These are phyloP conservation scores for Python bivittatus DNA, from an alignment of 2,113 vertebrate species.

Conservation along the genomic window DNA sequence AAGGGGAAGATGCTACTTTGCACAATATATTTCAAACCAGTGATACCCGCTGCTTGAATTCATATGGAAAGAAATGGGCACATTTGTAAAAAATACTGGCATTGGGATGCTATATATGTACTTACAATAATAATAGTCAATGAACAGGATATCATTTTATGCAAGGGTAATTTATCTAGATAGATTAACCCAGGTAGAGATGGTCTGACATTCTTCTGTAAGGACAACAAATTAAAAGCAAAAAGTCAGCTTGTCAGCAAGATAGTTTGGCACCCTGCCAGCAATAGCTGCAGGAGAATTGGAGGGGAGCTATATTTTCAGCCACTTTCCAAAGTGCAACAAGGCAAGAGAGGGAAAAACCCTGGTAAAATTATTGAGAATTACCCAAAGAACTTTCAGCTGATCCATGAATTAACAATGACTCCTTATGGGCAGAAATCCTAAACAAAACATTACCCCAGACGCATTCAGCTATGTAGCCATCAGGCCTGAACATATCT, in stretches of 20 bases:
- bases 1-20: constrained; percentile 21
- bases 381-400: neutral
- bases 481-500: neutral
- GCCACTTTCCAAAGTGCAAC: neutral
- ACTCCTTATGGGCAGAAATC: neutral
- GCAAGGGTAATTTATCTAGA: neutral
- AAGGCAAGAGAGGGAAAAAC: neutral
- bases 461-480: neutral
- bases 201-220: neutral
- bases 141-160: neutral
- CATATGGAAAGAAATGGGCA: neutral
- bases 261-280: neutral
- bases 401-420: neutral
- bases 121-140: neutral
- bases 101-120: neutral
- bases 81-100: neutral
- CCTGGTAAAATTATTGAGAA: neutral
- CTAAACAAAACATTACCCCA: neutral
- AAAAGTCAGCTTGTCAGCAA: neutral
- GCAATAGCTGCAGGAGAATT: neutral
- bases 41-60: constrained; percentile 15
- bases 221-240: constrained; percentile 5
- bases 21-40: neutral
- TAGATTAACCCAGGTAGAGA: neutral
- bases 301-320: neutral